Percentiles rank a stretch among this genome's conserved stretches.
Conservation (phyloP, 2,797 vertebrate species). For the Buceros bicornis region DNA sequence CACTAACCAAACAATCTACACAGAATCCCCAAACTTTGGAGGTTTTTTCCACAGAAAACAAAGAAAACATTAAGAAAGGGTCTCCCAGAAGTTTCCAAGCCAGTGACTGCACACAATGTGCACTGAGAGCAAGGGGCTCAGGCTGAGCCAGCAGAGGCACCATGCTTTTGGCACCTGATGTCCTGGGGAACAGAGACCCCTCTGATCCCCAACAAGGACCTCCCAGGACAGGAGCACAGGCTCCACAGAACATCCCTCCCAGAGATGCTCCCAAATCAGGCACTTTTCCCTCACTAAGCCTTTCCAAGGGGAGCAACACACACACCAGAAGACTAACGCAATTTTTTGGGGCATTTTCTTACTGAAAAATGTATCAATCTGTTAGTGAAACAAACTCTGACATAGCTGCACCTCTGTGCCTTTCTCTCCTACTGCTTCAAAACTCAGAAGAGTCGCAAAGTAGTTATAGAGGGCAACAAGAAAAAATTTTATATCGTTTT, state of each 20-base stretch:
- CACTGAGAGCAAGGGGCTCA: neutral
- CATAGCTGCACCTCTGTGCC: neutral
- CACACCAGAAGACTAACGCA: neutral
- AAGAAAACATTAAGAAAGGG: neutral
- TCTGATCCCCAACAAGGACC: neutral
- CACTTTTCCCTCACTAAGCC: neutral
- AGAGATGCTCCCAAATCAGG: neutral
- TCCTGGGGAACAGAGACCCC: neutral
- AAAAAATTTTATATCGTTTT: neutral
- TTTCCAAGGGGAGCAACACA: neutral
- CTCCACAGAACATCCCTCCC: neutral
- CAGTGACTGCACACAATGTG: neutral
- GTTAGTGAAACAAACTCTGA: neutral
- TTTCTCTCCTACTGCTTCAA: neutral
- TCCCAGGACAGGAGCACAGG: neutral
- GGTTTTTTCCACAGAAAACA: neutral
- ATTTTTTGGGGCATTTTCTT: neutral
- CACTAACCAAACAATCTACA: neutral
- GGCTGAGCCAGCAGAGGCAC: neutral
- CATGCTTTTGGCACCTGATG: fast-evolving
- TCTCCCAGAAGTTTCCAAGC: neutral
- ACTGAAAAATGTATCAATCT: neutral
- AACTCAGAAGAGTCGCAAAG: neutral
- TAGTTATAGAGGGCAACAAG: neutral
- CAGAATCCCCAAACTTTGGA: neutral